Evolutionary conservation across 1,140 invertebrate genomes (phyloP).

Genomic region (Chionoecetes opilio): DNA sequence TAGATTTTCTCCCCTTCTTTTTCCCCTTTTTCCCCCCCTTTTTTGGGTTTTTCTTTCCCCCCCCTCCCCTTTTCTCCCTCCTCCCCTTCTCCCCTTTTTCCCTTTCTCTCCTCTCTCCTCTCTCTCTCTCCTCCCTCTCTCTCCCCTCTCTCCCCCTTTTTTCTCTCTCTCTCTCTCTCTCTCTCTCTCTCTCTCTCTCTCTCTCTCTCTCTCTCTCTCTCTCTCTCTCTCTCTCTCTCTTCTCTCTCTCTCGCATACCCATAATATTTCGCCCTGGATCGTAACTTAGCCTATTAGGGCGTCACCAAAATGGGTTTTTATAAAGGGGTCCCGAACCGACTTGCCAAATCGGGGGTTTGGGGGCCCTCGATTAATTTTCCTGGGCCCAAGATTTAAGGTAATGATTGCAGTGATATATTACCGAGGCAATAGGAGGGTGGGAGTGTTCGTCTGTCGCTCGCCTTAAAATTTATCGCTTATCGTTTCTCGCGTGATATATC

Average conservation of each 20-base stretch:
- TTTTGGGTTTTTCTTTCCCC: no score
- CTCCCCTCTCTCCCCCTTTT: not conserved
- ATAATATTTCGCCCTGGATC: not conserved
- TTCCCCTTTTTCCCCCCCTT: no score
- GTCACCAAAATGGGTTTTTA: not conserved
- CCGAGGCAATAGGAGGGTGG: not conserved
- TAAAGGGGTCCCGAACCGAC: not conserved
- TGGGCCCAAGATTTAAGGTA: not conserved
- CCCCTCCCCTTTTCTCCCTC: no score
- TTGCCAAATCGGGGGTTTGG: not conserved
- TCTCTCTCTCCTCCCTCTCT: no score
- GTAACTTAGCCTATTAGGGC: not conserved
- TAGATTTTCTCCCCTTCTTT: no score
- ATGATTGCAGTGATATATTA: conserved; percentile 5
- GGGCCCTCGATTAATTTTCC: not conserved
- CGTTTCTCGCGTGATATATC: not conserved
- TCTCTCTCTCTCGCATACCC: no score
- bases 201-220: not conserved
- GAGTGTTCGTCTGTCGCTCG: not conserved
- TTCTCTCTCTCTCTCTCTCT: not conserved
- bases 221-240: not conserved
- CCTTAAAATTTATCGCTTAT: not conserved
- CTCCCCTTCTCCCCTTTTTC: no score
- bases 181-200: not conserved
- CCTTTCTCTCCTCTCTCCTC: no score